phyloP scores from a whole-genome alignment of 1,140 invertebrate species.

The Zaprionus africanus region DNA sequence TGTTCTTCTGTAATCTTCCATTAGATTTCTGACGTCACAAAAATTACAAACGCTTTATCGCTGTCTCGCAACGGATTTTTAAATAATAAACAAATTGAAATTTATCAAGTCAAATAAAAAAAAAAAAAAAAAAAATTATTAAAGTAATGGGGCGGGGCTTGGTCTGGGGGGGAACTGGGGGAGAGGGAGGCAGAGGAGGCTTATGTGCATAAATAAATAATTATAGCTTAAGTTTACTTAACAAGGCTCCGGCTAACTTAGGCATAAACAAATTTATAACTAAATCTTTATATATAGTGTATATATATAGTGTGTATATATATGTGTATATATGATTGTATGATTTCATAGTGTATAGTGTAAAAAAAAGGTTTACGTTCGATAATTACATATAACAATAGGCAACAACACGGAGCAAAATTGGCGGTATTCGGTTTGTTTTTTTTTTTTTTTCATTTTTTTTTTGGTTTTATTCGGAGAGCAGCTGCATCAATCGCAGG shows the following conservation, averaged over 20 bases:
- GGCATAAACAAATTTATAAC: constrained; percentile 32
- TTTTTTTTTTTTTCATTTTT: constrained; percentile 17
- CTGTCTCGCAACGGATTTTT: constrained; percentile 78
- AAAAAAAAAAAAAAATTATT: constrained; percentile 28
- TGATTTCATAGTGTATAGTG: constrained; percentile 1
- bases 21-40: constrained; percentile 81
- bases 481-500: constrained; percentile 48
- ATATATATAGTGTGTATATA: not conserved
- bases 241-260: constrained; percentile 44
- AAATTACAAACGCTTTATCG: constrained; percentile 69
- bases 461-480: constrained; percentile 10
- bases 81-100: constrained; percentile 59
- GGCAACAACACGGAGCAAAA: constrained; percentile 79
- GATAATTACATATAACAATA: constrained; percentile 73
- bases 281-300: not conserved
- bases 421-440: constrained; percentile 30
- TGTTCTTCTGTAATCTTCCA: constrained; percentile 35
- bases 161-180: not conserved
- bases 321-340: constrained; percentile 14
- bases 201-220: constrained; percentile 53
- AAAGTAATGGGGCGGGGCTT: not conserved
- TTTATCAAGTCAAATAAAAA: constrained; percentile 11
- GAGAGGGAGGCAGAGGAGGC: not conserved
- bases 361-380: constrained; percentile 22
- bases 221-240: constrained; percentile 45